Evolutionary conservation across 2,797 vertebrate genomes (phyloP), one percentile per base, ranked within the genome.

Genomic region (Adelosebastes latens): DNA sequence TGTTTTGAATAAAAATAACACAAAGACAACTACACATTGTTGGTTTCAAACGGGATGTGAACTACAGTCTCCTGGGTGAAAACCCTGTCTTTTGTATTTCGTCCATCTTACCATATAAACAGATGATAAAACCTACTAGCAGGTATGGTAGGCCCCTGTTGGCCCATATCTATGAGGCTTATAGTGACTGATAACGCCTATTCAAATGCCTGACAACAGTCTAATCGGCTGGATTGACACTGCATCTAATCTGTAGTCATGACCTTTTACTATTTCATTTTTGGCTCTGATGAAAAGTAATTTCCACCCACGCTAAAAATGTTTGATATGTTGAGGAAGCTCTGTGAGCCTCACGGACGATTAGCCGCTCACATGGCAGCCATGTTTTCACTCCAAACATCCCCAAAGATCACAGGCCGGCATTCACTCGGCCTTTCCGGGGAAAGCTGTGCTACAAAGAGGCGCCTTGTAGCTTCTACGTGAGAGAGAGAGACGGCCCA

Each of bases 351-450:
- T 86, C 75, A 73, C 18, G n/a, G 81, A 85, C 65, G 76, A 93
- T 94, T 89, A 93, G 83, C 83, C 77, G 24, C 76, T 94, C 82
- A 67, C 81, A 78, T 83, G 80, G 81, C 85, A 64, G 87, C 79
- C 83, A 63, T 95, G 94, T 95, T 96, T 96, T 95, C 83, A 93
- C 72, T 95, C 85, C 86, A 95, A 96, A 96, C 91, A 95, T 84
- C 85, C 88, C 85, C n/a, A 49, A 84, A 94, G 86, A 95, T 94
- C 93, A 93, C 89, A 94, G 88, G 79, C 75, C 78, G 16, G 72
- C 80, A 90, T 94, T 96, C 88, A 93, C 89, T 86, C 46, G 74
- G 82, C 82, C 75, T 88, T 91, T 85, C 81, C 31, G 22, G 49
- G 74, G 86, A 92, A 92, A 85, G 86, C 78, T 69, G 68, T 29